Conservation (phyloP, 2,113 vertebrate genomes). For the Octodon degus region DNA sequence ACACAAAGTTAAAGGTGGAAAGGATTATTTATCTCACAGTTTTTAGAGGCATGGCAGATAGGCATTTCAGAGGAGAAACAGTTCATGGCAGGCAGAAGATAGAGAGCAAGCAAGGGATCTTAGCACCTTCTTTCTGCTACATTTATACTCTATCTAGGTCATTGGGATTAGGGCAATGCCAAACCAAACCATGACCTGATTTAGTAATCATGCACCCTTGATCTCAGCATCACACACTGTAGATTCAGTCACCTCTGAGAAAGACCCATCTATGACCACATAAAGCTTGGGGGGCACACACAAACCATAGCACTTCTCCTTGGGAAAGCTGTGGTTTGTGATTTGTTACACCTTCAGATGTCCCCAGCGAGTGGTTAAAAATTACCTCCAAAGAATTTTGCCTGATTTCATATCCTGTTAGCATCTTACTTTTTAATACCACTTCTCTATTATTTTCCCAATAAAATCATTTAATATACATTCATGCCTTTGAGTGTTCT, state of each 20-base stretch:
- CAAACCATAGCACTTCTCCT: not conserved
- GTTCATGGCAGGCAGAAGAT: not conserved
- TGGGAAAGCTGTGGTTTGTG: not conserved
- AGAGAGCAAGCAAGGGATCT: not conserved
- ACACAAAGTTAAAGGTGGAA: not conserved
- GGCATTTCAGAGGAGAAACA: not conserved
- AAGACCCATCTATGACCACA: not conserved
- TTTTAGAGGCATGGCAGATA: not conserved
- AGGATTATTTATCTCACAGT: not conserved
- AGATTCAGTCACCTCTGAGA: not conserved
- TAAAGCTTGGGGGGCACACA: not conserved
- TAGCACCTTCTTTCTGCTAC: not conserved
- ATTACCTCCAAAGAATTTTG: not conserved
- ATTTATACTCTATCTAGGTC: not conserved
- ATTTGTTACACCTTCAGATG: not conserved
- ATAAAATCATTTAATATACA: not conserved
- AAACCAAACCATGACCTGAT: not conserved
- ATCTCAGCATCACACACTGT: not conserved
- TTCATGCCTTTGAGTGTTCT: not conserved
- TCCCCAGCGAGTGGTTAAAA: not conserved
- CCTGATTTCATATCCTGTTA: not conserved
- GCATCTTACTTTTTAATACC: not conserved
- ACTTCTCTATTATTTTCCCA: not conserved
- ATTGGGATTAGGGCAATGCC: not conserved
- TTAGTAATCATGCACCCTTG: not conserved